These are phyloP conservation scores for Dicranocentrus wangi DNA, from an alignment of 2,888 invertebrate genomes.

Conservation along the genomic window DNA sequence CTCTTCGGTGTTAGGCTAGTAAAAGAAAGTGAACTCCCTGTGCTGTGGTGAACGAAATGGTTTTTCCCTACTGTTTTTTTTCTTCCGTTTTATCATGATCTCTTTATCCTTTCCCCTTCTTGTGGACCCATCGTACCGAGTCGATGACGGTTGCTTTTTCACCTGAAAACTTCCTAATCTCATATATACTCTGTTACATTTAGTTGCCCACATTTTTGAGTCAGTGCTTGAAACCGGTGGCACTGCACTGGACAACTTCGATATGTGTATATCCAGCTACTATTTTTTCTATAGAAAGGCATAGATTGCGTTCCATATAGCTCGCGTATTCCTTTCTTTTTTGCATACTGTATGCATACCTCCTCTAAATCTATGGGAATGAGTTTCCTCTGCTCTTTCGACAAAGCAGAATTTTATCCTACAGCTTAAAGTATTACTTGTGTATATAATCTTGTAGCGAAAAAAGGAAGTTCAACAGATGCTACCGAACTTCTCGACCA, in stretches of 20 bases:
- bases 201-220: slow-evolving; percentile 57
- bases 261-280: slow-evolving; percentile 17
- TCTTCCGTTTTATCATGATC: background rate
- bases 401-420: slow-evolving; percentile 9
- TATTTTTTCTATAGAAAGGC: slow-evolving; percentile 33
- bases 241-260: slow-evolving; percentile 57
- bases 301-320: slow-evolving; percentile 30
- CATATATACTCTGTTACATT: slow-evolving; percentile 6
- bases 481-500: too few species aligned
- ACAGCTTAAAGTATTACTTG: slow-evolving; percentile 18
- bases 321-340: slow-evolving; percentile 13
- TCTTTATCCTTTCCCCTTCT: slow-evolving; percentile 4
- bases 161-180: slow-evolving; percentile 9
- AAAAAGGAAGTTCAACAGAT: too few species aligned
- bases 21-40: slow-evolving; percentile 34
- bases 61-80: slow-evolving; percentile 9
- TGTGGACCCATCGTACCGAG: slow-evolving; percentile 45
- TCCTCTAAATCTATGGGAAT: too few species aligned
- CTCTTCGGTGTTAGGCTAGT: slow-evolving; percentile 28
- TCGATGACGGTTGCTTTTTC: slow-evolving; percentile 49
- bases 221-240: slow-evolving; percentile 44
- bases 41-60: slow-evolving; percentile 32
- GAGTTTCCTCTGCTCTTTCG: background rate
- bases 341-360: slow-evolving; percentile 20
- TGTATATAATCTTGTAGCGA: background rate